Conservation (phyloP, 1,140 invertebrate species). For the Diachasma alloeum region DNA sequence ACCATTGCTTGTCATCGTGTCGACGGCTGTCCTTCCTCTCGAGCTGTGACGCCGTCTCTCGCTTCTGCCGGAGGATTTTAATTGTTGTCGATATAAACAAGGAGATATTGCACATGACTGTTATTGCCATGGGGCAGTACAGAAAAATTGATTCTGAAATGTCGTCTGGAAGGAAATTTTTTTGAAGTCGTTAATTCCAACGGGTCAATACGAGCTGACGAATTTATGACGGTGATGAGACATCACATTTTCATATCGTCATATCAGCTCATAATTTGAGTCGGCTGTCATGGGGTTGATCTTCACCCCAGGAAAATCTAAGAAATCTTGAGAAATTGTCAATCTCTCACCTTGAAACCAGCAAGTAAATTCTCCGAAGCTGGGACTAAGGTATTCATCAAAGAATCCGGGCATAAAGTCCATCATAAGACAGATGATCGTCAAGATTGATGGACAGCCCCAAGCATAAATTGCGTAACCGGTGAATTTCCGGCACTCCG, state of each 20-base stretch:
- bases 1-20: background rate
- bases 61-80: background rate
- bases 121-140: background rate
- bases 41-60: background rate
- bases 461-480: constrained; percentile 67
- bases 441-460: constrained; percentile 12
- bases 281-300: no score
- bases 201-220: no score
- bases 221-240: no score
- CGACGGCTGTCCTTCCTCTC: background rate
- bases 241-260: no score
- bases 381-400: background rate
- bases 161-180: background rate
- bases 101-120: background rate
- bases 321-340: background rate
- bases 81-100: background rate
- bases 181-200: no score
- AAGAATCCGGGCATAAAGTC: background rate
- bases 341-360: background rate
- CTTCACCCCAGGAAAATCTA: no score
- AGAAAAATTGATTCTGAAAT: background rate
- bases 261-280: no score
- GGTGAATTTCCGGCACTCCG: constrained; percentile 68
- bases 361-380: background rate
- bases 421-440: constrained; percentile 14